Evolutionary conservation across 2,113 vertebrate genomes (phyloP), one percentile per base, ranked within the genome.

Genomic region (Fukomys damarensis): DNA sequence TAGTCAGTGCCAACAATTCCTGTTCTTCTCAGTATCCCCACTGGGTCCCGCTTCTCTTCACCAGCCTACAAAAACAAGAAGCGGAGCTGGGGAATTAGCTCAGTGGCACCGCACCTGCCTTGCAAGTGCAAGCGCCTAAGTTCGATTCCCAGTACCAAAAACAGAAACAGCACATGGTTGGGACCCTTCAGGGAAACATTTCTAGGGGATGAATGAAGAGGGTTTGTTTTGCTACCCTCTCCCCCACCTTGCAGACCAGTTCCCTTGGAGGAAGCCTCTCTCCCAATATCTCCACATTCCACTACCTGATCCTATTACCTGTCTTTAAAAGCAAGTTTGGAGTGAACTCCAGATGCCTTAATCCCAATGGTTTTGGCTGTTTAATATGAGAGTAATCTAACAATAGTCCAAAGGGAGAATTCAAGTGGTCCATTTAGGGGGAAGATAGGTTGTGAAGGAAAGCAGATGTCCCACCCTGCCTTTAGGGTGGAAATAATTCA

Each of bases 261-360:
- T 66, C 94, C 72, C 28, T 72, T 6, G 38, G 41, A 93, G 91
- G 95, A 86, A 86, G 70, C 5, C 14, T 85, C 26, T 94, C 41
- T 61, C 35, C 68, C 83, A 70, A 80, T 80, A 54, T 7, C 14
- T 17, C 56, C 43, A 77, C 58, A 41, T 79, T 82, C 46, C 5
- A 93, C 38, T 81, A 74, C 68, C 76, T 90, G 87, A 93, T 63
- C 66, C 32, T 46, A 70, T 56, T 61, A 56, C 14, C 19, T 56
- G 26, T 84, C 24, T 63, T 92, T 76, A 77, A 91, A 59, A 92
- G 58, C 59, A 92, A 84, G 32, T 88, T 49, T 56, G 32, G 38
- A 91, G 65, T 54, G 38, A 89, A 58, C 9, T 86, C n/a, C 52
- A 79, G 68, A 68, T 74, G 38, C 14, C 35, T 90, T 52, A 49